Conservation (phyloP, 2,113 vertebrate genomes). For the Bambusicola thoracicus region DNA sequence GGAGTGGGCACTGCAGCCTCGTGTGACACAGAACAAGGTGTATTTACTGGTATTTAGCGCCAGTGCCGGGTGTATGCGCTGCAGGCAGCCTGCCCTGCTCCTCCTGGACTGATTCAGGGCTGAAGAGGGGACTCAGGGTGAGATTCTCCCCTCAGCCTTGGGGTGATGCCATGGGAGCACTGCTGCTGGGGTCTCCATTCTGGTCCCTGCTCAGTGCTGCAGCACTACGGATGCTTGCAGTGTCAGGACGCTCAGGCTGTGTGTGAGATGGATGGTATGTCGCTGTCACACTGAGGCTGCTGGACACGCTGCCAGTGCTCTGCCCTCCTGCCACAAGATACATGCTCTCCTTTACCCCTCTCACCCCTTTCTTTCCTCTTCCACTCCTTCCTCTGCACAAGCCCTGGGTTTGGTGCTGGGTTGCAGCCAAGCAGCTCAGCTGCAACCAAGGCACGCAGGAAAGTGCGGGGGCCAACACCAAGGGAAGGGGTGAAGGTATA, state of each 20-base stretch:
- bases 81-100: too few relatives aligned
- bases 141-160: not conserved
- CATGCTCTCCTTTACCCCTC: not conserved
- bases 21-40: too few relatives aligned
- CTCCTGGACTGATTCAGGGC: not conserved
- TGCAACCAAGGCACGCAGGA: not conserved
- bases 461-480: not conserved
- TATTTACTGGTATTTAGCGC: not conserved
- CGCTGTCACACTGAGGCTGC: not conserved
- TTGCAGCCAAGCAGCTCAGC: not conserved
- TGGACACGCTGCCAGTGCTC: not conserved
- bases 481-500: not conserved
- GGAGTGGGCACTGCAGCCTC: not conserved
- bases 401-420: not conserved
- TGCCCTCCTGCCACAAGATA: not conserved
- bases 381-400: not conserved
- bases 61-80: not conserved
- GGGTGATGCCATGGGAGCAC: not conserved
- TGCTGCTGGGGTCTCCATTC: not conserved
- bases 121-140: not conserved
- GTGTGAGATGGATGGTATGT: too few relatives aligned
- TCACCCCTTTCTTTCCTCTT: not conserved
- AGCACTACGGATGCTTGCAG: too few relatives aligned
- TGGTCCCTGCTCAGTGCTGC: not conserved
- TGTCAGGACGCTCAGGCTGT: too few relatives aligned